Evolutionary conservation across 2,797 vertebrate species (phyloP), one percentile per base, ranked within the genome.

Genomic region (Clamator glandarius): DNA sequence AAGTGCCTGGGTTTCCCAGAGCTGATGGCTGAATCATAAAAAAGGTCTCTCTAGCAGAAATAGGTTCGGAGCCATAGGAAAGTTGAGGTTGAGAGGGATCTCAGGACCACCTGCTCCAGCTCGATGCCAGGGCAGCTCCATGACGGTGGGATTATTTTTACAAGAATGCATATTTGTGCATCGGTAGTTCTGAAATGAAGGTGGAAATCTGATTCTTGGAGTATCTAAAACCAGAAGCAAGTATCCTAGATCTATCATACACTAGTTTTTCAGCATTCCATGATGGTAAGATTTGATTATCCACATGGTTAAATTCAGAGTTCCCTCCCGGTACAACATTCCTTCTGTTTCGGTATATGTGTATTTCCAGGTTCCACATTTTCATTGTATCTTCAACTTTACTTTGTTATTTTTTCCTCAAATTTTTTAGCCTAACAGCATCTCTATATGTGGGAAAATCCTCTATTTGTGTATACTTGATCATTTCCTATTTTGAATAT

Each of bases 201-300:
- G n/a, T 31, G 23, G n/a, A 84, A 91, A 12, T 4, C 29, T 55
- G 29, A 33, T 54, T 74, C 21, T 69, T 33, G 5, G 2, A 48
- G 15, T 3, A 5, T 46, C 31, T 17, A 55, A 63, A 83, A 33
- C 2, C 20, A 18, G 6, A 36, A 70, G 18, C 4, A 41, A 20
- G 8, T 28, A 6, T 28, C 3, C 14, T 0, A 31, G 39, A 18
- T 12, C 23, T 24, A 36, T 58, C 46, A 16, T 7, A 1, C 1
- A 2, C 15, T 76, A 9, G 6, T 46, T 63, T 76, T 74, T 55
- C 46, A 66, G 39, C 62, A 39, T 54, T 67, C 11, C 2, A 6
- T 7, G 29, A 21, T 44, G 26, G 2, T 61, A 51, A 62, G 61
- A 1, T 67, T 55, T 42, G 8, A 74, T 64, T 61, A 11, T 50